Conservation (phyloP, 1,140 invertebrate genomes). For the Elymnias hypermnestra region DNA sequence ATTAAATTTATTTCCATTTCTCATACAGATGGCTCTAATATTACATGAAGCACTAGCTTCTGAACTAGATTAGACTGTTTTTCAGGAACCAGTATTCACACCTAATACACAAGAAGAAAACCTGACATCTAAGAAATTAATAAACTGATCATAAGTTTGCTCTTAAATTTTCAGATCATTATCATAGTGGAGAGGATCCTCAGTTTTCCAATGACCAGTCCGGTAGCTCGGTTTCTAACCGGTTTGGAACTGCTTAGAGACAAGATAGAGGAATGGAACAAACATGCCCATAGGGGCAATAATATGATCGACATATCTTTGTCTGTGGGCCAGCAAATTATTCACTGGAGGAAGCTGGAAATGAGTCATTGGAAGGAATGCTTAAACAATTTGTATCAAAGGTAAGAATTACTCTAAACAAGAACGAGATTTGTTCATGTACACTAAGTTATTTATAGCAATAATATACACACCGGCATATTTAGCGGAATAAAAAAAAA, state of each 20-base stretch:
- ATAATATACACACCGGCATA: neutral
- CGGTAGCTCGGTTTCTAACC: slow-evolving; percentile 91
- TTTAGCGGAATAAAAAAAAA: too few species aligned
- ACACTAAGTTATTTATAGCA: neutral
- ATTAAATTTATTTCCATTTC: too few species aligned
- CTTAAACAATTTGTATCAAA: slow-evolving; percentile 79
- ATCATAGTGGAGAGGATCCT: slow-evolving; percentile 85
- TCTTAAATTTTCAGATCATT: slow-evolving; percentile 78
- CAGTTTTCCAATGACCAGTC: slow-evolving; percentile 86
- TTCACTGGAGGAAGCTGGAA: slow-evolving; percentile 95
- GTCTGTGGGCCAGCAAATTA: slow-evolving; percentile 86
- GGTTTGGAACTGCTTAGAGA: slow-evolving; percentile 92
- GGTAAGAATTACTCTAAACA: too few species aligned
- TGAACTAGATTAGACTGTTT: too few species aligned
- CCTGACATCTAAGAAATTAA: too few species aligned
- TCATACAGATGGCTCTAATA: too few species aligned
- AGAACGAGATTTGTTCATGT: too few species aligned
- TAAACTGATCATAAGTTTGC: too few species aligned
- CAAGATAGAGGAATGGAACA: slow-evolving; percentile 93
- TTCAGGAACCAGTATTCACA: too few species aligned
- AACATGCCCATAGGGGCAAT: slow-evolving; percentile 90
- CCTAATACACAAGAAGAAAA: too few species aligned
- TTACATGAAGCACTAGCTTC: too few species aligned
- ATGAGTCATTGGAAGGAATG: slow-evolving; percentile 90
- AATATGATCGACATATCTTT: slow-evolving; percentile 84